These are phyloP conservation scores for Psephotus haematonotus DNA, from an alignment of 2,113 vertebrate species.

Conservation along the genomic window DNA sequence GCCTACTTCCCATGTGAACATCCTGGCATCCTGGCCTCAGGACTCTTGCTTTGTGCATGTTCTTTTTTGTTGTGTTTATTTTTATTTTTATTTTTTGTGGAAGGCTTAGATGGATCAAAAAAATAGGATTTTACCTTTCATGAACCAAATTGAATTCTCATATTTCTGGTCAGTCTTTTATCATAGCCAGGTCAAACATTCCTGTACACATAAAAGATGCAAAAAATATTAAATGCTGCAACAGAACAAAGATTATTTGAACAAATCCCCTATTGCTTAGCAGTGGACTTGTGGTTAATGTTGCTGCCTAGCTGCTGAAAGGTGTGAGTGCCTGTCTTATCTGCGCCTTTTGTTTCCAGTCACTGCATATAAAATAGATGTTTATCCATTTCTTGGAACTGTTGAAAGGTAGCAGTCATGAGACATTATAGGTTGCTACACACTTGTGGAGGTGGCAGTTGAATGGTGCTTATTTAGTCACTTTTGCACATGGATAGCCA, in stretches of 20 bases:
- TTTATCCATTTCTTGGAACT: not conserved
- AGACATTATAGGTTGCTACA: not conserved
- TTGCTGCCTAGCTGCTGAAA: not conserved
- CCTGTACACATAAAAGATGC: not conserved
- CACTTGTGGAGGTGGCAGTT: not conserved
- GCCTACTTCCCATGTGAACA: not conserved
- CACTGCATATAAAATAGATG: not conserved
- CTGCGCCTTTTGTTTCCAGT: not conserved
- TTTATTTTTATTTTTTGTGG: not conserved
- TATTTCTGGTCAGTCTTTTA: not conserved
- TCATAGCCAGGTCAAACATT: not conserved
- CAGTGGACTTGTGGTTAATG: not conserved
- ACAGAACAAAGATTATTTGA: not conserved
- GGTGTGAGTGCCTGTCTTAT: not conserved
- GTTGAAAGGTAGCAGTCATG: not conserved
- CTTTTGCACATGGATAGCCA: not conserved
- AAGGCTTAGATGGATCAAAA: not conserved
- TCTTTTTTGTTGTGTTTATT: not conserved
- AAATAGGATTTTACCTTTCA: not conserved
- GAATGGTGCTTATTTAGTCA: not conserved
- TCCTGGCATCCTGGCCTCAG: not conserved
- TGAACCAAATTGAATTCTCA: not conserved
- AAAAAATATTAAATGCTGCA: not conserved
- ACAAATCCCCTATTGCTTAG: not conserved
- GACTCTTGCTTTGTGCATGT: not conserved